These are phyloP conservation scores for Cepphus grylle DNA, from an alignment of 2,113 vertebrate species.

Conservation along the genomic window DNA sequence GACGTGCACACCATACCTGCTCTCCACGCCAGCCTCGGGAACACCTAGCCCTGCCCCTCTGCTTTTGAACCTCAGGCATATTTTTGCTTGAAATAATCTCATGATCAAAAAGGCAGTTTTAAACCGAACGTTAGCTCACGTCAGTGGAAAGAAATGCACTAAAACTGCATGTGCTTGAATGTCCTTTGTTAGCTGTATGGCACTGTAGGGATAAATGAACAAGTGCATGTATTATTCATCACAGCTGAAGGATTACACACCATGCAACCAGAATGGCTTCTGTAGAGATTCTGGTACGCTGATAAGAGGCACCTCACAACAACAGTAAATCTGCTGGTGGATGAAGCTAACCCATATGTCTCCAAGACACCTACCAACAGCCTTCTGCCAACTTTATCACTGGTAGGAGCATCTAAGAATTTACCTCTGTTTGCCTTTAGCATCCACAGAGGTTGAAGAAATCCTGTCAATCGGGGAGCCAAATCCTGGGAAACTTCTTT, in stretches of 20 bases:
- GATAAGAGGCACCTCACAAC: neutral
- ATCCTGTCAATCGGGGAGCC: constrained; percentile 85
- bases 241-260: neutral
- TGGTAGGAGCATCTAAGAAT: neutral
- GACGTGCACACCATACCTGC: neutral
- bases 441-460: constrained; percentile 76
- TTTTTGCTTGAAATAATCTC: neutral
- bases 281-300: neutral
- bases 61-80: neutral
- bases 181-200: neutral
- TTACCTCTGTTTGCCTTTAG: constrained; percentile 86
- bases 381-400: neutral
- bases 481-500: constrained; percentile 86
- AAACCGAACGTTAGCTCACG: neutral
- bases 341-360: neutral
- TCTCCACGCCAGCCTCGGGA: neutral
- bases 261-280: neutral
- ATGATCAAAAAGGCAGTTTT: neutral
- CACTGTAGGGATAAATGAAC: neutral
- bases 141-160: neutral
- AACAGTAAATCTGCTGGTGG: neutral
- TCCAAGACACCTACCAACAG: neutral
- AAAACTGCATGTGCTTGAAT: neutral
- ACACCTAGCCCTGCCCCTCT: neutral
- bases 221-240: neutral